Base-by-base conservation (phyloP, 2,888 invertebrate species). In the Leptinotarsa tumamoca region DNA sequence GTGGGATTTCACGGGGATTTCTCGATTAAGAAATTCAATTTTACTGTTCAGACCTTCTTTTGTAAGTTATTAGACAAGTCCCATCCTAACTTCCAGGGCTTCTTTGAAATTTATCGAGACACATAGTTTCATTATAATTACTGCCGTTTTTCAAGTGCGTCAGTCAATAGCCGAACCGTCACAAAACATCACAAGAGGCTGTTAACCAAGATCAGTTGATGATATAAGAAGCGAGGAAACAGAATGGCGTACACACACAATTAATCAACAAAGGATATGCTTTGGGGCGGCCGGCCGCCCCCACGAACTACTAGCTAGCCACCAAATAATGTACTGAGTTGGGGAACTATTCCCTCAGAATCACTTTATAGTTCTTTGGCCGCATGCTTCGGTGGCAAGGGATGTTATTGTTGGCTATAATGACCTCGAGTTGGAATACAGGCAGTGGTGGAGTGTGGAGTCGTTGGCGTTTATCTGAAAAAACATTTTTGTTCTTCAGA, bases 291-390 rank as follows among this genome's bases (percentile, higher is more conserved):
- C 27, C 51, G 17, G 49, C 75, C 68, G 75, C 79, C 80, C 79
- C 76, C 73, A 66, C 63, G 63, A 63, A 63, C 63, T 63, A 13
- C 33, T 27, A 63, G 63, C 33, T 33, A 33, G 43, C 70, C 73
- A 79, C 83, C 82, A 81, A 84, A 84, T 84, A 85, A 85, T 84
- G 83, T 83, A 84, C 82, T 80, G 81, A 82, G 84, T 85, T 84
- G 79, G 79, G 79, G 77, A 85, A 84, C 85, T 85, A 85, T 85
- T 84, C 81, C 81, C 83, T 80, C 82, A 80, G 83, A 84, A 84
- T 84, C 84, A 83, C 85, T 84, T 84, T 83, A 84, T 82, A 84
- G 84, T 84, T 84, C 84, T 84, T 84, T 82, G 77, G 81, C 82
- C 82, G 82, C 58, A 27, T 43, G 58, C 70, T 58, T 70, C 70